These are phyloP conservation scores for Brachionus manjavacas DNA, from an alignment of 1,140 invertebrate genomes.

Conservation along the genomic window DNA sequence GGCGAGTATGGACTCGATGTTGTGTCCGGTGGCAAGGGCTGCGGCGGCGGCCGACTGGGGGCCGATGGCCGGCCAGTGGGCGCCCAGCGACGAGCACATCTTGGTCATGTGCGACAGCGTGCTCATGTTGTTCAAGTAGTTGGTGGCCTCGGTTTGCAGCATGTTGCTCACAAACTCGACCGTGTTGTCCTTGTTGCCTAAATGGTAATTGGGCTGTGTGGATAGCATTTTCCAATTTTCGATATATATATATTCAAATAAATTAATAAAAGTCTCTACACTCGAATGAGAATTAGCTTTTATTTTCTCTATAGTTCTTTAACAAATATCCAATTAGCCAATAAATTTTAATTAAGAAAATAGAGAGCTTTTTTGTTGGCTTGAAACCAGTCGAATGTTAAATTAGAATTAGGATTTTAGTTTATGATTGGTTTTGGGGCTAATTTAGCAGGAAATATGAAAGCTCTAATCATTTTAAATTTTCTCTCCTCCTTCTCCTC, in stretches of 20 bases:
- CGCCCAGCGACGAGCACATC: conserved; percentile 34
- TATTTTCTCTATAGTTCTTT: background rate
- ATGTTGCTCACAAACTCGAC: conserved; percentile 27
- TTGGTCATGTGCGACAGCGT: conserved; percentile 3
- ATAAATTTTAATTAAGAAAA: conserved; percentile 21
- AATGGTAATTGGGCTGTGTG: background rate
- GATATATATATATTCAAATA: background rate
- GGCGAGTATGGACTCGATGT: conserved; percentile 36
- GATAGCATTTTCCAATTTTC: conserved; percentile 3
- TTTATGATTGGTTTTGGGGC: conserved; percentile 7
- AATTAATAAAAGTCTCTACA: background rate
- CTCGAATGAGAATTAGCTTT: conserved; percentile 28
- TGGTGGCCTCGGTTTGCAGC: conserved; percentile 8
- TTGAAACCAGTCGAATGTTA: background rate
- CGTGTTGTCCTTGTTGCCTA: background rate
- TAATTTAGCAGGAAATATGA: too few relatives aligned
- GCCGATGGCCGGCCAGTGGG: conserved; percentile 5
- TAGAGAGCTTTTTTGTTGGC: background rate
- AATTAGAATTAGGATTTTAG: background rate
- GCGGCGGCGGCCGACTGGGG: too few relatives aligned
- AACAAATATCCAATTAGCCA: background rate
- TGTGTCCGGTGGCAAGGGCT: conserved; percentile 12
- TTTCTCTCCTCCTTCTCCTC: background rate
- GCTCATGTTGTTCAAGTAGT: conserved; percentile 12
- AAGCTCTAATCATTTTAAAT: too few relatives aligned